These are phyloP conservation scores for Falcunculus frontatus DNA, from an alignment of 2,113 vertebrate genomes.

Conservation along the genomic window DNA sequence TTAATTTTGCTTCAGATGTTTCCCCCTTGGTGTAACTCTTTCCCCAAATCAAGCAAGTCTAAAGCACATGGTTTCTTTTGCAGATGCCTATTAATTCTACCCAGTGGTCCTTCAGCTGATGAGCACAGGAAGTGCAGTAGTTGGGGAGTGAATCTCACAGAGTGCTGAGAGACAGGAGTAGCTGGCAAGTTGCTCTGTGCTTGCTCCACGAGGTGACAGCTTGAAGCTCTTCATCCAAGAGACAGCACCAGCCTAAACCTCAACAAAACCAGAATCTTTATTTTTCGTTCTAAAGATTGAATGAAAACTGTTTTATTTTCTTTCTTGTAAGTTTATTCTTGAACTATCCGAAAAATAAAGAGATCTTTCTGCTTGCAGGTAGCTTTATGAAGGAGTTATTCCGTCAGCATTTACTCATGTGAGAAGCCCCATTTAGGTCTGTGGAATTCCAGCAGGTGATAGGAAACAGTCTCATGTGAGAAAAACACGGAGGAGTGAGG, in stretches of 20 bases:
- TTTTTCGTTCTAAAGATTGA: neutral
- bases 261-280: neutral
- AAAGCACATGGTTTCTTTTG: neutral
- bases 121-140: neutral
- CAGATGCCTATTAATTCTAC: neutral
- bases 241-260: neutral
- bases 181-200: neutral
- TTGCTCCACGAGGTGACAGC: neutral
- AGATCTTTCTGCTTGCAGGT: neutral
- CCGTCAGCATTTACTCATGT: neutral
- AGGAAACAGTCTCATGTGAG: neutral
- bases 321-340: neutral
- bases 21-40: neutral
- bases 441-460: neutral
- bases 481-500: neutral
- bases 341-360: neutral
- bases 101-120: neutral
- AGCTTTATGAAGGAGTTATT: neutral
- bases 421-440: neutral
- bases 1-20: constrained; percentile 26
- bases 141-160: neutral
- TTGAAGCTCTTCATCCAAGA: neutral
- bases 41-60: neutral
- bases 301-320: neutral
- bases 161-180: fast-evolving